Percentiles rank a stretch among this genome's conserved stretches.
Evolutionary conservation across 2,888 invertebrate species (phyloP).

Genomic region (Herminia tarsipennalis): DNA sequence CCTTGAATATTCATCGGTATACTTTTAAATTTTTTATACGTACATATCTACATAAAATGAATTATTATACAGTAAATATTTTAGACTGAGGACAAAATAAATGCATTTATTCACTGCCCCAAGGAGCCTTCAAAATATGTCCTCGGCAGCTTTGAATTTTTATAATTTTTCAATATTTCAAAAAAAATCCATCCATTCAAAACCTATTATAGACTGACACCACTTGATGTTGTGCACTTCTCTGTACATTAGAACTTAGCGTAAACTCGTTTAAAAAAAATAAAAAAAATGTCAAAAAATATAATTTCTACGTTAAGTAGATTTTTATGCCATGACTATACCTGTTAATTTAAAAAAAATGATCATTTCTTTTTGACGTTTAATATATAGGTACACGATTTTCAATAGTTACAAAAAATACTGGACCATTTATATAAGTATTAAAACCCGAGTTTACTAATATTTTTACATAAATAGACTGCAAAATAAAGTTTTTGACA

Average conservation of each 20-base stretch:
- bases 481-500: no score
- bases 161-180: conserved; percentile 52
- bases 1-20: no score
- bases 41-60: background rate
- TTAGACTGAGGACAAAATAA: conserved; percentile 21
- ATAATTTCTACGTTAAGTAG: conserved; percentile 50
- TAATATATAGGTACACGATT: background rate
- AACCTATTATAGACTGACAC: conserved; percentile 84
- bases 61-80: background rate
- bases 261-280: conserved; percentile 61
- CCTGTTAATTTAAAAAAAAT: conserved; percentile 35
- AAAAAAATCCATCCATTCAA: conserved; percentile 77
- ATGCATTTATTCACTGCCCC: conserved; percentile 21
- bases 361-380: conserved; percentile 25
- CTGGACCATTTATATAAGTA: no score
- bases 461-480: no score
- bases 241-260: conserved; percentile 75
- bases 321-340: conserved; percentile 50
- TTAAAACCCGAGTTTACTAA: no score
- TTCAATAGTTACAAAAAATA: background rate
- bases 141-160: conserved; percentile 52
- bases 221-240: conserved; percentile 82
- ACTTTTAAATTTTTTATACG: conserved; percentile 7
- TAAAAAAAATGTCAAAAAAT: conserved; percentile 54
- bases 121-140: conserved; percentile 24